These are phyloP conservation scores for Antheraea mylitta DNA, from an alignment of 1,140 invertebrate genomes.

Conservation along the genomic window DNA sequence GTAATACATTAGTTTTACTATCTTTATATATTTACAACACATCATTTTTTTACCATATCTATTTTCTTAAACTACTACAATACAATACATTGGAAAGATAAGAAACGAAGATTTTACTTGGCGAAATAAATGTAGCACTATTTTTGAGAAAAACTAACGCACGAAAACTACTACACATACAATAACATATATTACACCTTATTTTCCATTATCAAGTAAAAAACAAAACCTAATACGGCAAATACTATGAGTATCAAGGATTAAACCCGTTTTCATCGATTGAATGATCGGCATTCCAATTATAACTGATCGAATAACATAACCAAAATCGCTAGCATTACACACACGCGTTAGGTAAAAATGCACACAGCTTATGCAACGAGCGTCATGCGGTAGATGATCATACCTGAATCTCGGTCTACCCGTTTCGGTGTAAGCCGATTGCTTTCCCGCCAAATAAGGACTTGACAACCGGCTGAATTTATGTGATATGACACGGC, in stretches of 20 bases:
- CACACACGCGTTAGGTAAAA: slow-evolving; percentile 33
- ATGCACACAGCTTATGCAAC: slow-evolving; percentile 62
- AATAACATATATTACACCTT: too few species aligned
- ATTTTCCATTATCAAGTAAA: too few species aligned
- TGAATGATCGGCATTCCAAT: slow-evolving; percentile 6
- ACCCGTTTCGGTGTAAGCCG: slow-evolving; percentile 67
- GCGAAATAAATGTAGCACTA: too few species aligned
- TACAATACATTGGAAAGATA: too few species aligned
- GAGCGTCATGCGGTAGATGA: slow-evolving; percentile 23
- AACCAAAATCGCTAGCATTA: slow-evolving; percentile 10
- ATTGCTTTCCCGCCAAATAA: slow-evolving; percentile 76
- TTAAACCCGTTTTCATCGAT: not conserved
- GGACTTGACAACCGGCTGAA: slow-evolving; percentile 72
- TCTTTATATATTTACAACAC: too few species aligned
- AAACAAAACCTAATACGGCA: not conserved
- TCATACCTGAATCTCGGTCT: slow-evolving; percentile 44
- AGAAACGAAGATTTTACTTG: too few species aligned
- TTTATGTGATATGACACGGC: slow-evolving; percentile 55
- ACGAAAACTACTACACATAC: too few species aligned
- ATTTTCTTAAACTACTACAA: too few species aligned
- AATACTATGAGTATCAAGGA: not conserved
- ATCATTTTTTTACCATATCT: too few species aligned
- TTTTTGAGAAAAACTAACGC: too few species aligned
- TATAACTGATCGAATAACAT: slow-evolving; percentile 11
- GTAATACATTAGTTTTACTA: too few species aligned